Evolutionary conservation across 2,797 vertebrate genomes (phyloP).

Genomic region (Pseudomugil tenellus): DNA sequence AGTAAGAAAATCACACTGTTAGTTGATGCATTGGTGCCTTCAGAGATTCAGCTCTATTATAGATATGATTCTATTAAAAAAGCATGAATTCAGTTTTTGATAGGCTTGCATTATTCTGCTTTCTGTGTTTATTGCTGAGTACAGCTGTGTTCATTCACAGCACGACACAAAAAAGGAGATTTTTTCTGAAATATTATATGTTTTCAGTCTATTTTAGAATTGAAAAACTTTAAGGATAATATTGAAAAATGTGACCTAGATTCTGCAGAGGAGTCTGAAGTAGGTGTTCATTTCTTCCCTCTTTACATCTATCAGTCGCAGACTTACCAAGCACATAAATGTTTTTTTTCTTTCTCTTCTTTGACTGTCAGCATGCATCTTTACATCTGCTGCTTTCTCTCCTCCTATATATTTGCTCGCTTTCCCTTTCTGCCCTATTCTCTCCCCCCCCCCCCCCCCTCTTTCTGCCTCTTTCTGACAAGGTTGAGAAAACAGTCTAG

Average conservation of each 20-base stretch:
- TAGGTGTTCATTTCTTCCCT: conserved; percentile 11
- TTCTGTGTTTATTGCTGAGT: conserved; percentile 5
- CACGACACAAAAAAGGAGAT: not conserved
- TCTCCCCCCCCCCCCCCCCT: not conserved
- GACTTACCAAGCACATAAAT: not conserved
- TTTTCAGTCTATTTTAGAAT: not conserved
- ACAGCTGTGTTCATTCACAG: not conserved
- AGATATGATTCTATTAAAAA: not conserved
- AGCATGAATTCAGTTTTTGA: not conserved
- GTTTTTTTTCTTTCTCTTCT: conserved; percentile 7
- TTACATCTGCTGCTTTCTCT: not conserved
- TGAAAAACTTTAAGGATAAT: not conserved
- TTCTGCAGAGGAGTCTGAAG: not conserved
- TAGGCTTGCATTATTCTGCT: not conserved
- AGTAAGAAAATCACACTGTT: not conserved
- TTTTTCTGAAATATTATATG: not conserved
- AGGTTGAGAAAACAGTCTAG: conserved; percentile 62
- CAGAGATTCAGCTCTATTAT: not conserved
- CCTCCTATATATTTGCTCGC: conserved; percentile 7
- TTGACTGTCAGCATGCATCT: not conserved
- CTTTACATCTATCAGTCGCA: conserved; percentile 2
- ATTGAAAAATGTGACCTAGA: conserved; percentile 14
- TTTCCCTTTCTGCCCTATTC: not conserved
- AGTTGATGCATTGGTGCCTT: not conserved
- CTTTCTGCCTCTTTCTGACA: conserved; percentile 40